Evolutionary conservation across 2,797 vertebrate species (phyloP), one percentile per base, ranked within the genome.

Genomic region (Crax fasciolata): DNA sequence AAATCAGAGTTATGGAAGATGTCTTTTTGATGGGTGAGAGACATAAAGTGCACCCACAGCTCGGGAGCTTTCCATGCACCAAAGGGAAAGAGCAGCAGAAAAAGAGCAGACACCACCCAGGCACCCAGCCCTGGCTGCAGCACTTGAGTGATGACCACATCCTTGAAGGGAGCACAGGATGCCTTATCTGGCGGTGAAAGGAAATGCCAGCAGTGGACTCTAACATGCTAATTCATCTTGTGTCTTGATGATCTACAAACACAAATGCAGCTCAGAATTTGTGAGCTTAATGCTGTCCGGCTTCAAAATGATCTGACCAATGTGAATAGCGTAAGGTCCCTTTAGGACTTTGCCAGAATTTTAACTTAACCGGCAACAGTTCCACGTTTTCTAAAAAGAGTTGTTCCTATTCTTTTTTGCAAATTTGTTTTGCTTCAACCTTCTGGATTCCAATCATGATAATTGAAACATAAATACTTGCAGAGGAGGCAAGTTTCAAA

Each of bases 81-180:
- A 3, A 74, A 92, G 39, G 28, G 72, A 87, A 90, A 84, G 51
- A 86, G 15, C 28, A 75, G 24, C 75, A 83, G 67, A 74, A 46
- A 66, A 90, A 92, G 55, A 77, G 66, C 41, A 87, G 52, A 74
- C 28, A 74, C 55, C 35, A 66, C 19, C 43, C 70, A 78, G 23
- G 51, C 74, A 88, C 61, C 67, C 83, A 67, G 83, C 62, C 92
- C 82, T 85, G 94, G 87, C 86, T 46, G 16, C 54, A 73, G 46
- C 27, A 48, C 51, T 46, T 73, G 9, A 0, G 1, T 2, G 30
- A 58, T 87, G 84, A 89, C 32, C 4, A 1, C 74, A 49, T 82
- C 83, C 66, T 78, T 87, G 92, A 82, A 83, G 39, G 1, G 3
- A 75, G 58, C 61, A 58, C 74, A 66, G 71, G 32, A 11, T 0